A percentile compares a stretch with the other conserved stretches of the same genome.
Conservation (phyloP, 2,113 vertebrate species). For the Osmerus eperlanus region DNA sequence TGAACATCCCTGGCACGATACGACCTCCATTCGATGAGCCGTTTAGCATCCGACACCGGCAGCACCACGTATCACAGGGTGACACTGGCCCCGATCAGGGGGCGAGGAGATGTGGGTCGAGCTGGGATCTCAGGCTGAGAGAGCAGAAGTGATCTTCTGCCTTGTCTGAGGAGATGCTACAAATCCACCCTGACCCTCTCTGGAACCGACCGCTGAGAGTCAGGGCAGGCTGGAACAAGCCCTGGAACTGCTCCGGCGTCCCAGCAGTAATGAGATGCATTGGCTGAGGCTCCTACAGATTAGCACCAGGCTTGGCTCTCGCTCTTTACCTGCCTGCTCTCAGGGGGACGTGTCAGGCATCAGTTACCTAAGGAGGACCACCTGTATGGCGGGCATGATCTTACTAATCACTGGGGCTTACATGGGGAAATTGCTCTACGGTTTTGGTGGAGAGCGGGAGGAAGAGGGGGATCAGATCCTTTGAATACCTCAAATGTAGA, state of each 20-base stretch:
- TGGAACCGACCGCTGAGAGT: conserved; percentile 13
- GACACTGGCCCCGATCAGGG: conserved; percentile 25
- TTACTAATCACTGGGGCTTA: conserved; percentile 17
- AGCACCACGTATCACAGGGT: conserved; percentile 19
- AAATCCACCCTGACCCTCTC: conserved; percentile 3
- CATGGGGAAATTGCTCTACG: conserved; percentile 19
- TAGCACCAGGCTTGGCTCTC: conserved; percentile 5
- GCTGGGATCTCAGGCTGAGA: conserved; percentile 32
- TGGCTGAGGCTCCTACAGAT: conserved; percentile 7
- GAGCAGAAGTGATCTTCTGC: conserved; percentile 20
- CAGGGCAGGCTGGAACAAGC: conserved; percentile 25
- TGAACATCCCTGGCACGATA: conserved; percentile 35
- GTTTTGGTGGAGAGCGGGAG: conserved; percentile 15
- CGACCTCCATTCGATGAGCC: conserved; percentile 44
- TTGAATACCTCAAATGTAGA: conserved; percentile 15
- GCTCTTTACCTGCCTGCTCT: conserved; percentile 10
- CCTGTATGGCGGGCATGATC: conserved; percentile 41
- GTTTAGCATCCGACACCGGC: conserved; percentile 54
- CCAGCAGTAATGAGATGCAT: conserved; percentile 31
- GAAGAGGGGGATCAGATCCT: not conserved
- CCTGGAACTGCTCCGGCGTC: conserved; percentile 19
- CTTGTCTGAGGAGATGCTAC: conserved; percentile 19
- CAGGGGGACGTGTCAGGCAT: conserved; percentile 16
- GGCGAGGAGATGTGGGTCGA: conserved; percentile 42
- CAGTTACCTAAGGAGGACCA: conserved; percentile 30